Evolutionary conservation across 1,140 invertebrate genomes (phyloP).

Genomic region (Oppia nitens): DNA sequence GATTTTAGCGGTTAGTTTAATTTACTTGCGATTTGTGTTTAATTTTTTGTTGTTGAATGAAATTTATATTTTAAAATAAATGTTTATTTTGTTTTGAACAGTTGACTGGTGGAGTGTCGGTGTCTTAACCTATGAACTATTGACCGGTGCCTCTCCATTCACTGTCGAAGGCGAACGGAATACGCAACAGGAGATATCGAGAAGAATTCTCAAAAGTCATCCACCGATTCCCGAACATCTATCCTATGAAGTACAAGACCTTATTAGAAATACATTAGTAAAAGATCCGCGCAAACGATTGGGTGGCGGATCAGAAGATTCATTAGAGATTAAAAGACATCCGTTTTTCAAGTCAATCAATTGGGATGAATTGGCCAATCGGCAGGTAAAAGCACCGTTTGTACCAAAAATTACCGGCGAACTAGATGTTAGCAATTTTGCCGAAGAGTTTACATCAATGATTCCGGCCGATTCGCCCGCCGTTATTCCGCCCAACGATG

Average conservation of each 20-base stretch:
- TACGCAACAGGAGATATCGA: constrained; percentile 79
- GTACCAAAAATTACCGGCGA: constrained; percentile 51
- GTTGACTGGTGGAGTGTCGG: constrained; percentile 97
- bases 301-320: constrained; percentile 59
- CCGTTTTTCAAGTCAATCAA: constrained; percentile 60
- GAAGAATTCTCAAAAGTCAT: constrained; percentile 62
- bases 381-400: constrained; percentile 59
- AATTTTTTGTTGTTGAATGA: background rate
- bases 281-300: constrained; percentile 71
- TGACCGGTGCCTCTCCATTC: constrained; percentile 95
- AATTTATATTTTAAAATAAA: constrained; percentile 17
- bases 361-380: constrained; percentile 54
- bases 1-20: constrained; percentile 53
- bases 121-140: constrained; percentile 84
- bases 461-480: constrained; percentile 74
- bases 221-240: constrained; percentile 64
- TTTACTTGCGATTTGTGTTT: constrained; percentile 5
- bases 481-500: constrained; percentile 59
- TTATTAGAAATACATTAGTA: constrained; percentile 55
- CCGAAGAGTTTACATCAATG: constrained; percentile 86
- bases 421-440: constrained; percentile 86
- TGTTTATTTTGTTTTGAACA: constrained; percentile 13
- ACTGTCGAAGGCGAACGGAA: constrained; percentile 83
- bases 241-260: constrained; percentile 41
- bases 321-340: constrained; percentile 67